Percentiles rank a stretch among this genome's conserved stretches.
Evolutionary conservation across 2,797 vertebrate genomes (phyloP).

Genomic region (Bufotes viridis): DNA sequence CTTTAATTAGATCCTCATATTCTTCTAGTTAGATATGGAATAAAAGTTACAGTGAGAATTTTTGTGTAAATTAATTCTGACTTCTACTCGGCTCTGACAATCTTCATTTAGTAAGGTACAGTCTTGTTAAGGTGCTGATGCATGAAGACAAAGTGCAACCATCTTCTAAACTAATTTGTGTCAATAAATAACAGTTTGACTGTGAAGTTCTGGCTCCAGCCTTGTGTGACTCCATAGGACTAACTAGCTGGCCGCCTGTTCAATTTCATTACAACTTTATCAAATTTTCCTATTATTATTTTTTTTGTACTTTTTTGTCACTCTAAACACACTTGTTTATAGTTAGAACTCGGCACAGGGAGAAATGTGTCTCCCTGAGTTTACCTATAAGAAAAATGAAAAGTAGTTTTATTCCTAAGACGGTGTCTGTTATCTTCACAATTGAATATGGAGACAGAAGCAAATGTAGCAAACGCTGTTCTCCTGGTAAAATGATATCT

Average conservation of each 20-base stretch:
- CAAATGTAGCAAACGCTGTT: slow-evolving; percentile 25
- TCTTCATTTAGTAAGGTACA: slow-evolving; percentile 57
- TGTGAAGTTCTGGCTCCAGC: slow-evolving; percentile 37
- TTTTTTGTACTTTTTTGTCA: neutral
- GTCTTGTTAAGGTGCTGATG: slow-evolving; percentile 67
- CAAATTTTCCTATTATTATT: neutral
- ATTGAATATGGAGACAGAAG: slow-evolving; percentile 30
- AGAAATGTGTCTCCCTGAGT: slow-evolving; percentile 20
- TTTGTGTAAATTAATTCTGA: slow-evolving; percentile 61
- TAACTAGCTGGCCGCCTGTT: slow-evolving; percentile 39
- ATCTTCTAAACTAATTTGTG: slow-evolving; percentile 64
- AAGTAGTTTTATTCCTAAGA: slow-evolving; percentile 16
- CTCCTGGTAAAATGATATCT: slow-evolving; percentile 2
- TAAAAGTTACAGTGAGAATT: neutral
- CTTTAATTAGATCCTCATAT: neutral
- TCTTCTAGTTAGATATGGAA: neutral
- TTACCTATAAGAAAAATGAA: slow-evolving; percentile 27
- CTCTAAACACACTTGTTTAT: slow-evolving; percentile 31
- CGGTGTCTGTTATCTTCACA: neutral
- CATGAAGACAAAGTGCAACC: slow-evolving; percentile 65
- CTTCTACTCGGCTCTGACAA: slow-evolving; percentile 58
- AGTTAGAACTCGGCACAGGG: slow-evolving; percentile 17
- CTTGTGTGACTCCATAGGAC: slow-evolving; percentile 19
- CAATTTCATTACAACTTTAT: slow-evolving; percentile 47
- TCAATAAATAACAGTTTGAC: slow-evolving; percentile 63